Evolutionary conservation across 2,888 invertebrate species (phyloP).

Genomic region (Ophioninae sp.): DNA sequence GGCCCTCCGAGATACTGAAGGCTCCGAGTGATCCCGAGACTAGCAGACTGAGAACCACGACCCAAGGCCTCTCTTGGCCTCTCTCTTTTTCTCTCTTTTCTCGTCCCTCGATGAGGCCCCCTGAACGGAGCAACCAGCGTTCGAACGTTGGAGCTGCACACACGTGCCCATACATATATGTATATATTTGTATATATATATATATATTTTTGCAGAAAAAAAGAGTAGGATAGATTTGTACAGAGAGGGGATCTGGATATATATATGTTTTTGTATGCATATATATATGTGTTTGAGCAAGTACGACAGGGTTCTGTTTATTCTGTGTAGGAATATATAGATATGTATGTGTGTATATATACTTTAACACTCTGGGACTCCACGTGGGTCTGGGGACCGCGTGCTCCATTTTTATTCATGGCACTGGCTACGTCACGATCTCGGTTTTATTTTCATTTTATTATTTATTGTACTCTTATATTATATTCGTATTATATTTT

Average conservation of each 20-base stretch:
- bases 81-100: slow-evolving; percentile 16
- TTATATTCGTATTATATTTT: too few species aligned
- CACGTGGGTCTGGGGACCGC: slow-evolving; percentile 51
- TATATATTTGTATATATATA: too few species aligned
- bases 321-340: not conserved
- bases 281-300: not conserved
- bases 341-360: not conserved
- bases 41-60: slow-evolving; percentile 43
- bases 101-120: slow-evolving; percentile 53
- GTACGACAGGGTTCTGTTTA: not conserved
- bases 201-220: too few species aligned
- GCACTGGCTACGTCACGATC: not conserved
- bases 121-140: slow-evolving; percentile 22
- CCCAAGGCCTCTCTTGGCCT: slow-evolving; percentile 38
- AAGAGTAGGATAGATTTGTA: too few species aligned
- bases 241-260: not conserved
- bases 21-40: slow-evolving; percentile 38
- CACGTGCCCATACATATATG: not conserved
- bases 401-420: slow-evolving; percentile 18
- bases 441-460: not conserved
- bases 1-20: slow-evolving; percentile 62
- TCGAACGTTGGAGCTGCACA: slow-evolving; percentile 7
- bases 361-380: slow-evolving; percentile 24
- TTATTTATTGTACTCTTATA: too few species aligned
- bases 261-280: not conserved